Percentiles rank a stretch among this genome's conserved stretches.
Evolutionary conservation across 2,113 vertebrate species (phyloP).

Genomic region (Labeo catla): DNA sequence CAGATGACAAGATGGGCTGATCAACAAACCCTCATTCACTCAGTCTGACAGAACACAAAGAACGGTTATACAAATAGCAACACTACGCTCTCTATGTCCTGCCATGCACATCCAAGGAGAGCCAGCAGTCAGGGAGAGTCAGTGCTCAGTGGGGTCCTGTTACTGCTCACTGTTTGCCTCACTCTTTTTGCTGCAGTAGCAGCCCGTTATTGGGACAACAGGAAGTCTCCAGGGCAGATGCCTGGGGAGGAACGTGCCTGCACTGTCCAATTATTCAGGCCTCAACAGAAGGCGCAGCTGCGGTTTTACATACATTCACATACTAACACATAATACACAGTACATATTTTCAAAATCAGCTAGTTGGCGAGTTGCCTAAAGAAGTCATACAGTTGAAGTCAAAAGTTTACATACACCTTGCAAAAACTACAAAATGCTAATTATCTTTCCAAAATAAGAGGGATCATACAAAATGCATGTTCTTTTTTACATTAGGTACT

Average conservation of each 20-base stretch:
- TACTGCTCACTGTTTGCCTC: constrained; percentile 31
- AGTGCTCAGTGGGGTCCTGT: constrained; percentile 35
- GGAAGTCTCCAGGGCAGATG: constrained; percentile 58
- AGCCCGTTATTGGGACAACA: constrained; percentile 48
- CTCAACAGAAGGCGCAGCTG: constrained; percentile 57
- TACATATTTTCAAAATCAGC: not conserved
- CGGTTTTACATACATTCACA: constrained; percentile 38
- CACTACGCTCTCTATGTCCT: constrained; percentile 51
- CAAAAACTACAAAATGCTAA: too few species aligned
- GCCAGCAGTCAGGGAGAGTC: constrained; percentile 45
- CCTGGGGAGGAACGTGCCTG: constrained; percentile 64
- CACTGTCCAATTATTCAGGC: constrained; percentile 59
- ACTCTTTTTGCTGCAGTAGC: constrained; percentile 23
- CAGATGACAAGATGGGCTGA: constrained; percentile 35
- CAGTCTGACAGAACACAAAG: constrained; percentile 44
- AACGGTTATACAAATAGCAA: constrained; percentile 45
- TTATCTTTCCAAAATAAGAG: too few species aligned
- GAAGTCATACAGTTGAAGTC: not conserved
- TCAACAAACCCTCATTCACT: constrained; percentile 34
- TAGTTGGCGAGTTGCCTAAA: not conserved
- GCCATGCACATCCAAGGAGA: constrained; percentile 26
- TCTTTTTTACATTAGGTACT: too few species aligned
- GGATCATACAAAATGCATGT: too few species aligned
- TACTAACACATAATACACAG: not conserved
- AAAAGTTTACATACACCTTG: too few species aligned